Percentiles rank a stretch among this genome's conserved stretches.
Conservation (phyloP, 2,113 vertebrate genomes). For the Notothenia rossii region DNA sequence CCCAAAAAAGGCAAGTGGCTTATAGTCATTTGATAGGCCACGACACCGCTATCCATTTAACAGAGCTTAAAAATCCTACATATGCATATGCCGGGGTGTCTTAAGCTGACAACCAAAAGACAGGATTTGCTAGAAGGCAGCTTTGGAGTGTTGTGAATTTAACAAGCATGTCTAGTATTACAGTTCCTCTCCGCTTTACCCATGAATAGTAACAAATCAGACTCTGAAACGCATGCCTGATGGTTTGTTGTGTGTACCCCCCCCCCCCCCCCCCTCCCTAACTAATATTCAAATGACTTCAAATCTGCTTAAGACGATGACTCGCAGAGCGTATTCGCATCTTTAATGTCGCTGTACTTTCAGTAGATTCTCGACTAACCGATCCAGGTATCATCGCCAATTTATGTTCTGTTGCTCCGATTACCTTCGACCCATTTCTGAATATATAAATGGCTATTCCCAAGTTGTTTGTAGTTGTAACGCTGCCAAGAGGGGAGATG, state of each 20-base stretch:
- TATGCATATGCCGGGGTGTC: constrained; percentile 84
- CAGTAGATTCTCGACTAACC: constrained; percentile 52
- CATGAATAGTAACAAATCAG: constrained; percentile 85
- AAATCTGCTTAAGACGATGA: constrained; percentile 80
- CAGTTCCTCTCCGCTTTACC: constrained; percentile 83
- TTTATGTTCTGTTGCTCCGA: constrained; percentile 55
- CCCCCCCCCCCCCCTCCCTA: constrained; percentile 8
- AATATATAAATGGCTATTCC: constrained; percentile 77
- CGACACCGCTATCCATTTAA: constrained; percentile 85
- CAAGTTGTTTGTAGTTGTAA: constrained; percentile 74
- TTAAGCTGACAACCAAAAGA: constrained; percentile 85
- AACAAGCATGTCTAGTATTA: constrained; percentile 86
- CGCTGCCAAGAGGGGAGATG: constrained; percentile 51
- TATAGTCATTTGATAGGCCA: constrained; percentile 82
- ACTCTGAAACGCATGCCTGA: constrained; percentile 84
- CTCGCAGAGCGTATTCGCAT: constrained; percentile 82
- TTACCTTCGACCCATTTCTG: constrained; percentile 79
- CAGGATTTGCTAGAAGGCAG: constrained; percentile 82
- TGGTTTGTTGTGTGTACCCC: constrained; percentile 76
- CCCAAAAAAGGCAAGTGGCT: constrained; percentile 76
- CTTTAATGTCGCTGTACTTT: constrained; percentile 76
- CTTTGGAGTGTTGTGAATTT: constrained; percentile 86
- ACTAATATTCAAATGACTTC: constrained; percentile 78
- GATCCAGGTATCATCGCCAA: constrained; percentile 68
- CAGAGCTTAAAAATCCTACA: constrained; percentile 85